Percentiles rank a stretch among this genome's conserved stretches.
Conservation (phyloP, 2,888 invertebrate genomes). For the Saturnia japonica region DNA sequence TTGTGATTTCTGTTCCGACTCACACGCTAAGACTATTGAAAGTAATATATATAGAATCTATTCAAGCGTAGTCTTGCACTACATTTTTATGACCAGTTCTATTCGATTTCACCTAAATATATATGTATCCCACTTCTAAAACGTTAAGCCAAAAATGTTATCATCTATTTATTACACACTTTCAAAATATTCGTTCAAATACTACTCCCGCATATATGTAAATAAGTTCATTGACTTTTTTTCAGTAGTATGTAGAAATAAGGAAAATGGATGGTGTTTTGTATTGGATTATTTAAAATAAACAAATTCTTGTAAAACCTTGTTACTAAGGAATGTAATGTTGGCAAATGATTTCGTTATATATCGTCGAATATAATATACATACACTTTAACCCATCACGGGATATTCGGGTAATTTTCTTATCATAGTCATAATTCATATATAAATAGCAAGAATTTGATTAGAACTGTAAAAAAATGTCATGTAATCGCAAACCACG, state of each 20-base stretch:
- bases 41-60: background rate
- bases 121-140: background rate
- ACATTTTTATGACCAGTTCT: background rate
- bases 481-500: no score
- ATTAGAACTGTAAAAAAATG: no score
- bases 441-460: no score
- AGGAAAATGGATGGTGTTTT: background rate
- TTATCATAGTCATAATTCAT: no score
- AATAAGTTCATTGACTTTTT: background rate
- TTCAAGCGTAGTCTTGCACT: background rate
- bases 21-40: no score
- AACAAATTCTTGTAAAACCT: no score
- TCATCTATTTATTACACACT: background rate
- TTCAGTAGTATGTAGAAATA: background rate
- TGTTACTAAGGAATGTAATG: no score
- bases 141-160: background rate
- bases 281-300: background rate
- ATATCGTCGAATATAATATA: no score
- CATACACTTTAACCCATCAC: no score
- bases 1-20: no score
- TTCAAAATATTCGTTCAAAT: background rate
- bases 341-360: no score
- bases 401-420: no score
- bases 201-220: constrained; percentile 3
- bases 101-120: background rate